A percentile compares a stretch with the other conserved stretches of the same genome.
Conservation (phyloP, 2,888 invertebrate species). For the Drosophila macrospina region DNA sequence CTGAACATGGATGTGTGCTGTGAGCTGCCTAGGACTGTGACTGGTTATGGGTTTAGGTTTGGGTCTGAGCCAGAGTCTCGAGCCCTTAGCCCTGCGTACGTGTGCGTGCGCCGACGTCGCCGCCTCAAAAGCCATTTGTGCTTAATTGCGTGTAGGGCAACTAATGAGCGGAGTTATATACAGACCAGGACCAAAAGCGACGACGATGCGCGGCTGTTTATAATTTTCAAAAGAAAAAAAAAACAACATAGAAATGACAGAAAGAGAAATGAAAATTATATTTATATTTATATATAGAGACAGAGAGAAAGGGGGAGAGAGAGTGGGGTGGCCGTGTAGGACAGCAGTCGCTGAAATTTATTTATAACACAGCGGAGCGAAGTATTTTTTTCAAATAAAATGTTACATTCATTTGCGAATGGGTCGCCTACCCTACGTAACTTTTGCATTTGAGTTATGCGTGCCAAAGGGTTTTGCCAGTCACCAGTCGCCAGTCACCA, state of each 20-base stretch:
- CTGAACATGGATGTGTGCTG: constrained; percentile 16
- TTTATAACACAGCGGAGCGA: constrained; percentile 53
- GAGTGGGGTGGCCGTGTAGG: constrained; percentile 34
- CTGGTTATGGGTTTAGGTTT: constrained; percentile 15
- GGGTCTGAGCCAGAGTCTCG: constrained; percentile 5
- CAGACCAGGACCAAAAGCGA: constrained; percentile 28
- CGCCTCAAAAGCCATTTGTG: constrained; percentile 83
- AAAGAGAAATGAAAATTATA: constrained; percentile 35
- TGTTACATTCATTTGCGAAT: constrained; percentile 74
- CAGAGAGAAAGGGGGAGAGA: background rate
- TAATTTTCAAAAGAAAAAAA: constrained; percentile 49
- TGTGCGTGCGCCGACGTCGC: constrained; percentile 57
- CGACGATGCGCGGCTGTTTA: constrained; percentile 59
- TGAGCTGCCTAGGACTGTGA: constrained; percentile 1
- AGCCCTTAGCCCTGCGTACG: constrained; percentile 15
- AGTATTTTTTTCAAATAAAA: constrained; percentile 62
- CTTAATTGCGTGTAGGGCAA: constrained; percentile 85
- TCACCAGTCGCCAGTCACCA: constrained; percentile 32
- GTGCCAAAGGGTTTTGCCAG: constrained; percentile 65
- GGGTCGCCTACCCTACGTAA: constrained; percentile 44
- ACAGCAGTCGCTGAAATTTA: constrained; percentile 55
- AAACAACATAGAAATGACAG: background rate
- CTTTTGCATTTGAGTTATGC: constrained; percentile 74
- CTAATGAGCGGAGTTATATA: constrained; percentile 81
- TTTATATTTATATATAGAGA: constrained; percentile 25